A percentile compares a stretch with the other conserved stretches of the same genome.
Evolutionary conservation across 2,113 vertebrate species (phyloP).

Genomic region (Pelodiscus sinensis): DNA sequence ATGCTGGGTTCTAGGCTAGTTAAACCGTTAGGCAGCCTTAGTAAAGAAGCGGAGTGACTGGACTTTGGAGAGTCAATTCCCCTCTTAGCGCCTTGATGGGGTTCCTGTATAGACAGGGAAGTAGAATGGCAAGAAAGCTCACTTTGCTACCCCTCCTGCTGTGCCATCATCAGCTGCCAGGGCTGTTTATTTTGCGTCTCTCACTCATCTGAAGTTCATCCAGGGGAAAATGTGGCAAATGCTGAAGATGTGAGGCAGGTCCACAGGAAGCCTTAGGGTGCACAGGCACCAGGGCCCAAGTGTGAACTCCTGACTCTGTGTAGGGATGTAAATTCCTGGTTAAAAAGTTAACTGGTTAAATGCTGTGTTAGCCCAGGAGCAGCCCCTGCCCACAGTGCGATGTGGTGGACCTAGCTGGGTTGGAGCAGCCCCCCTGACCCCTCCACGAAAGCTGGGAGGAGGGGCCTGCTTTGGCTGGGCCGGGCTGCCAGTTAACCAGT

Average conservation of each 20-base stretch:
- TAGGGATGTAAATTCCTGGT: too few species aligned
- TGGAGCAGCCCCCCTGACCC: too few species aligned
- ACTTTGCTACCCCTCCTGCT: not conserved
- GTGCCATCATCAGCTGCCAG: not conserved
- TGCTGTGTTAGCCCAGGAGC: too few species aligned
- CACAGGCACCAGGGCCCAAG: not conserved
- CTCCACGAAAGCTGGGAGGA: too few species aligned
- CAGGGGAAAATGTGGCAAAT: not conserved
- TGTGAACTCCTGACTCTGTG: too few species aligned
- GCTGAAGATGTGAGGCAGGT: rapidly evolving
- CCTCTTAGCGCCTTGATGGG: not conserved
- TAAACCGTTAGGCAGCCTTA: not conserved
- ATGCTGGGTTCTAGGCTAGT: not conserved
- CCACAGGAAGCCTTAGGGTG: not conserved
- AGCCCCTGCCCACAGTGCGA: too few species aligned
- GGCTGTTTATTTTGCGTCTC: rapidly evolving
- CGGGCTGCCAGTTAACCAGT: too few species aligned
- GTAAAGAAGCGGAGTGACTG: not conserved
- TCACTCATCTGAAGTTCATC: rapidly evolving
- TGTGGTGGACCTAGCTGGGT: too few species aligned
- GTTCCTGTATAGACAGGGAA: not conserved
- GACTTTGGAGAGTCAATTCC: not conserved
- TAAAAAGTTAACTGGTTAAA: too few species aligned
- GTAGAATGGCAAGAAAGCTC: not conserved
- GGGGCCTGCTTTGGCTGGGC: too few species aligned